Evolutionary conservation across 2,113 vertebrate species (phyloP), one percentile per base, ranked within the genome.

Genomic region (Setophaga kirtlandii): DNA sequence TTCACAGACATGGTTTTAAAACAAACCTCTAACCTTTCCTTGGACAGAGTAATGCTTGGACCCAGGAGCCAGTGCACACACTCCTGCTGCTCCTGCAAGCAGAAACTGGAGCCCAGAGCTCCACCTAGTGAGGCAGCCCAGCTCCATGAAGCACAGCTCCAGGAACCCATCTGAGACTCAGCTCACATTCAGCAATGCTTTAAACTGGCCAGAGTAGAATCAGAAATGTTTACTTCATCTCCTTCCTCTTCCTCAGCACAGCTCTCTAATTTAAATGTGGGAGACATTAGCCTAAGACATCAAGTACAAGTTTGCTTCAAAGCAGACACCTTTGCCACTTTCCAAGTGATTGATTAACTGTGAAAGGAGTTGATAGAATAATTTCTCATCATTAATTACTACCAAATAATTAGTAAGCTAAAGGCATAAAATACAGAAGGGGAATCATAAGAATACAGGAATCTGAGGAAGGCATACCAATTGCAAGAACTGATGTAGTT

Each of bases 51-150:
- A 87, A 44, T 3, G 24, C 17, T 75, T 42, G 10, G 25, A 9
- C 64, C 27, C 6, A 9, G 0, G 31, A 94, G 44, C 44, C 59
- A 78, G 30, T 5, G 6, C 46, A n/a, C 1, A 49, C 4, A 50
- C 10, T 12, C 22, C 46, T 4, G 20, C 5, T 15, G 33, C 10
- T 74, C 52, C 49, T 46, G 9, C 4, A 24, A 39, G 44, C 30
- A 1, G 9, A 47, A 83, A 87, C 67, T 87, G 91, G 37, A 39
- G 55, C 31, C 83, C 84, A 96, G 15, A 96, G 97, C 95, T 93
- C 96, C 97, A 97, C 63, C 97, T 97, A 98, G 96, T 64, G 97
- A 82, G 47, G 9, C 8, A 81, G 17, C 5, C 12, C 35, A 46
- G 39, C 37, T 68, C 55, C 46, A 30, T 4, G 82, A 87, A 87